Evolutionary conservation across 2,888 invertebrate genomes (phyloP).

Genomic region (Lottia scabra): DNA sequence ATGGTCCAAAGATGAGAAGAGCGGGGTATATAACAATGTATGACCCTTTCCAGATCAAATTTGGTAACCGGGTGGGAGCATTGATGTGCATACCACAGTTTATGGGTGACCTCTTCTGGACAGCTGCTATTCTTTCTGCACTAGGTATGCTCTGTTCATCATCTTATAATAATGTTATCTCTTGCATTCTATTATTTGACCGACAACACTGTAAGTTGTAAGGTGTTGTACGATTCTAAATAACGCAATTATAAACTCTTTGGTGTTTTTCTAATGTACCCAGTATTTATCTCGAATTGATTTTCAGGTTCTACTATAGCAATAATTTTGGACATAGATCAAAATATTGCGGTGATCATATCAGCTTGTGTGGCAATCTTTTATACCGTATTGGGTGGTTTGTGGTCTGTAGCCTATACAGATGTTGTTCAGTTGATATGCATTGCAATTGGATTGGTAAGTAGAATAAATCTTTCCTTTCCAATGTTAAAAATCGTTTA

Average conservation of each 20-base stretch:
- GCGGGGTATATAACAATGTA: constrained; percentile 55
- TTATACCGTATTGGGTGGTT: constrained; percentile 48
- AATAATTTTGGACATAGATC: constrained; percentile 37
- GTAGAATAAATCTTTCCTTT: background rate
- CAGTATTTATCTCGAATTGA: no score
- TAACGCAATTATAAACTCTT: no score
- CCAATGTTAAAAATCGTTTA: background rate
- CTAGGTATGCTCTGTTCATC: constrained; percentile 39
- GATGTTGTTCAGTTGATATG: constrained; percentile 49
- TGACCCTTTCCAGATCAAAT: constrained; percentile 54
- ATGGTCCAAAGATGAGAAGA: constrained; percentile 52
- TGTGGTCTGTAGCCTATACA: constrained; percentile 52
- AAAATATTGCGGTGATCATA: constrained; percentile 36
- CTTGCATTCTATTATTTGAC: background rate
- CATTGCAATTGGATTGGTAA: constrained; percentile 48
- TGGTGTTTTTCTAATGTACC: no score
- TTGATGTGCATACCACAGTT: constrained; percentile 56
- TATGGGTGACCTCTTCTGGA: constrained; percentile 57
- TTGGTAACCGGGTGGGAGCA: constrained; percentile 49
- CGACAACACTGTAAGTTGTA: background rate
- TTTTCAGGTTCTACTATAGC: constrained; percentile 41
- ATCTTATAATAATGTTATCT: background rate
- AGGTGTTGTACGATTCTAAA: no score
- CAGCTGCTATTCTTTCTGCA: constrained; percentile 54
- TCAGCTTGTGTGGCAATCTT: constrained; percentile 44